These are phyloP conservation scores for Bovichtus diacanthus DNA, from an alignment of 2,797 vertebrate species.

Conservation along the genomic window DNA sequence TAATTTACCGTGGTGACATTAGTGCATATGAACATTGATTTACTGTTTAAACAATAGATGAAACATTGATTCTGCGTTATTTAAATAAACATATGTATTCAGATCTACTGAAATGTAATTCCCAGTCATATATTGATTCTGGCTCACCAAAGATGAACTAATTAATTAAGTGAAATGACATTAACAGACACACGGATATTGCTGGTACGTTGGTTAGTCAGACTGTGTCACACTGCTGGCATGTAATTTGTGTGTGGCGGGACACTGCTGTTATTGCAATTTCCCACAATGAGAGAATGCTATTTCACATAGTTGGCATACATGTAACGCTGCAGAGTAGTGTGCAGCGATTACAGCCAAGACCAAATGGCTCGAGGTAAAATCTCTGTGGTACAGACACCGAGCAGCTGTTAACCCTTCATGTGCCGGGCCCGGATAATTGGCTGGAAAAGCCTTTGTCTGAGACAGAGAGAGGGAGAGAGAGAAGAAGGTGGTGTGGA, in stretches of 20 bases:
- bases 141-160: not conserved
- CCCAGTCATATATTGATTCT: slow-evolving; percentile 3
- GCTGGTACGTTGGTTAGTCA: slow-evolving; percentile 27
- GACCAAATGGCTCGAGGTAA: slow-evolving; percentile 78
- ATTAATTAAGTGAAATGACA: slow-evolving; percentile 5
- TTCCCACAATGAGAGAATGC: slow-evolving; percentile 60
- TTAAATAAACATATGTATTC: not conserved
- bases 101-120: not conserved
- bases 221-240: slow-evolving; percentile 41
- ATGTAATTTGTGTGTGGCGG: slow-evolving; percentile 16
- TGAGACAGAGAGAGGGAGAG: slow-evolving; percentile 53
- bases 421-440: slow-evolving; percentile 73
- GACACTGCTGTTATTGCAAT: slow-evolving; percentile 35
- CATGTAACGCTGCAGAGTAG: slow-evolving; percentile 62
- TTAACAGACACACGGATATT: not conserved
- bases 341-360: slow-evolving; percentile 72
- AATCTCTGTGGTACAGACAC: slow-evolving; percentile 79
- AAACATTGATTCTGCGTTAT: not conserved
- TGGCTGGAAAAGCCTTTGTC: slow-evolving; percentile 82
- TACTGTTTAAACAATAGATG: not conserved
- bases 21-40: slow-evolving; percentile 10
- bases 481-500: slow-evolving; percentile 63
- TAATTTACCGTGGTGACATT: not conserved
- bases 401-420: slow-evolving; percentile 79
- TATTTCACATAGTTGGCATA: slow-evolving; percentile 66